Conservation (phyloP, 2,797 vertebrate genomes). For the Sebastes diploproa region DNA sequence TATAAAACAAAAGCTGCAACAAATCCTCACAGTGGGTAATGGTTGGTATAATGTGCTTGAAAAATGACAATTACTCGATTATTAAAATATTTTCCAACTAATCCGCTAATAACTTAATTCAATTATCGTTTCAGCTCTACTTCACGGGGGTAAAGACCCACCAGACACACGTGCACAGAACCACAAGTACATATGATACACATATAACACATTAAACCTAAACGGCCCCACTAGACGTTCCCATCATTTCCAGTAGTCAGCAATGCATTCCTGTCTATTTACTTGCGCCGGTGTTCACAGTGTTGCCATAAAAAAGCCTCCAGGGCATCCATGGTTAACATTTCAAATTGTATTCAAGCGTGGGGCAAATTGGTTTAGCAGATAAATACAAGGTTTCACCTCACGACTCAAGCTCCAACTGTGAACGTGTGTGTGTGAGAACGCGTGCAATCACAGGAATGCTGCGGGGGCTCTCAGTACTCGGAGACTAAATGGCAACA, state of each 20-base stretch:
- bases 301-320: conserved; percentile 20
- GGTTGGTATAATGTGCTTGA: background rate
- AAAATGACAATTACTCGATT: background rate
- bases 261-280: conserved; percentile 7
- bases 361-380: conserved; percentile 49
- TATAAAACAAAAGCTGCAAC: background rate
- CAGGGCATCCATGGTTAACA: conserved; percentile 16
- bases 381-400: conserved; percentile 53
- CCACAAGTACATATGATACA: background rate
- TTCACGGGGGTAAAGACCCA: background rate
- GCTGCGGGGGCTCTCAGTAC: conserved; percentile 43
- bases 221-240: background rate
- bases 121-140: background rate
- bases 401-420: conserved; percentile 35
- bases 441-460: conserved; percentile 12
- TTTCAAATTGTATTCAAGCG: conserved; percentile 36
- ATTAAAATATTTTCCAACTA: background rate
- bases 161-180: background rate
- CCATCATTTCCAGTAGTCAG: background rate
- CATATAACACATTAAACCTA: background rate
- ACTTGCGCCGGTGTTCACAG: conserved; percentile 1
- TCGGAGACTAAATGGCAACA: conserved; percentile 52
- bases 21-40: background rate
- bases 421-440: conserved; percentile 14
- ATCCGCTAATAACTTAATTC: background rate